Evolutionary conservation across 2,797 vertebrate species (phyloP), one percentile per base, ranked within the genome.

Genomic region (Vespertilio murinus): DNA sequence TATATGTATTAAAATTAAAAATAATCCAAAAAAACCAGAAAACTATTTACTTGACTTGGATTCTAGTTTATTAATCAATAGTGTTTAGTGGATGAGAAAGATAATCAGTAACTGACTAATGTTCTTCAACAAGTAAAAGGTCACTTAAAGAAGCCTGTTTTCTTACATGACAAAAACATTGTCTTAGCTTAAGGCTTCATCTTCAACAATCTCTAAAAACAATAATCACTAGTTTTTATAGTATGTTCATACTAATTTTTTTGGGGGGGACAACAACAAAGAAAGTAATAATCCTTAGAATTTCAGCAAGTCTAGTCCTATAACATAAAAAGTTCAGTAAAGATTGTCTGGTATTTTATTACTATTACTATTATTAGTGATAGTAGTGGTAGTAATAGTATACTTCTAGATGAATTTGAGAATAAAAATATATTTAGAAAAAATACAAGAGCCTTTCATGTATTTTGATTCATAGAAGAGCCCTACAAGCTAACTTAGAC

Each of bases 51-150:
- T 7, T 42, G 40, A 45, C 81, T 81, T 74, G 8, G 12, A 86
- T 71, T 74, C 20, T 56, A 92, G 85, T 69, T 93, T 94, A 80
- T 92, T 74, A 88, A 69, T 70, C 13, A 92, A 20, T 79, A 77
- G 2, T 82, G 8, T 82, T 90, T 91, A 83, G 6, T 80, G 18
- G 56, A 95, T 9, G 49, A 81, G 18, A 86, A 80, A 75, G 10
- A 78, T 73, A 90, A 83, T 86, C 11, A 67, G 71, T 75, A 74
- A 85, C 16, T 90, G 12, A 84, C 30, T 79, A 30, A 84, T 61
- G 25, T 56, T 77, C 13, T 92, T 95, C 56, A 54, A 70, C 18
- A 90, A 71, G 42, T 82, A 92, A 90, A 87, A 64, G 16, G 33
- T 8, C 42, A 82, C 9, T 64, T 93, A 69, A 75, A 87, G 28